Conservation (phyloP, 2,888 invertebrate genomes). For the Chymomyza amoena region DNA sequence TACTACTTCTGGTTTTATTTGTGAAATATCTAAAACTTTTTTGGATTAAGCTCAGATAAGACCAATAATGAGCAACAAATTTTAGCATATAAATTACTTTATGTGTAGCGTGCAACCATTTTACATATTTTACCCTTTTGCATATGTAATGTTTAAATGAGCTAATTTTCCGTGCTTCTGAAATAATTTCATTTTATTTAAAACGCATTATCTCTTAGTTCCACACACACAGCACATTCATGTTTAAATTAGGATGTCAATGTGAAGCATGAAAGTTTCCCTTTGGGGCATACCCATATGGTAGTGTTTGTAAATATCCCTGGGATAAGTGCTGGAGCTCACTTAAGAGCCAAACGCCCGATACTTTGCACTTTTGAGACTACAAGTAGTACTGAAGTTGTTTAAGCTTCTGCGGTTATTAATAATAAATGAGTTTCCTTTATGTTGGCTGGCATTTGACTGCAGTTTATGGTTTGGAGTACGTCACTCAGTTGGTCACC, state of each 20-base stretch:
- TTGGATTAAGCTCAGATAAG: too few relatives aligned
- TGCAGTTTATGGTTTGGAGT: constrained; percentile 8
- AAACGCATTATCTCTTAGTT: constrained; percentile 9
- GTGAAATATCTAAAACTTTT: too few relatives aligned
- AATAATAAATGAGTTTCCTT: constrained; percentile 74
- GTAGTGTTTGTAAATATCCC: background rate
- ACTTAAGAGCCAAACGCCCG: background rate
- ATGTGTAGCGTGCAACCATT: too few relatives aligned
- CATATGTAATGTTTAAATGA: too few relatives aligned
- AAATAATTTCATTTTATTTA: background rate
- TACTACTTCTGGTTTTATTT: too few relatives aligned
- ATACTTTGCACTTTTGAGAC: background rate
- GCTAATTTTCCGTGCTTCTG: too few relatives aligned
- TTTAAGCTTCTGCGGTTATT: constrained; percentile 66
- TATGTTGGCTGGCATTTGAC: constrained; percentile 42
- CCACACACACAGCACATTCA: background rate
- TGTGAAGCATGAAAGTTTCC: background rate
- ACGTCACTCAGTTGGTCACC: background rate
- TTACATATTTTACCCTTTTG: too few relatives aligned
- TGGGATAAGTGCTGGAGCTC: background rate
- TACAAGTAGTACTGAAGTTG: constrained; percentile 46
- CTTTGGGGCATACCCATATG: background rate
- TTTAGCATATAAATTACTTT: too few relatives aligned
- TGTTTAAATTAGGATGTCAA: background rate
- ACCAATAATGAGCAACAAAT: too few relatives aligned